Base-by-base conservation (phyloP, 2,888 invertebrate species). In the Melinaea marsaeus region DNA sequence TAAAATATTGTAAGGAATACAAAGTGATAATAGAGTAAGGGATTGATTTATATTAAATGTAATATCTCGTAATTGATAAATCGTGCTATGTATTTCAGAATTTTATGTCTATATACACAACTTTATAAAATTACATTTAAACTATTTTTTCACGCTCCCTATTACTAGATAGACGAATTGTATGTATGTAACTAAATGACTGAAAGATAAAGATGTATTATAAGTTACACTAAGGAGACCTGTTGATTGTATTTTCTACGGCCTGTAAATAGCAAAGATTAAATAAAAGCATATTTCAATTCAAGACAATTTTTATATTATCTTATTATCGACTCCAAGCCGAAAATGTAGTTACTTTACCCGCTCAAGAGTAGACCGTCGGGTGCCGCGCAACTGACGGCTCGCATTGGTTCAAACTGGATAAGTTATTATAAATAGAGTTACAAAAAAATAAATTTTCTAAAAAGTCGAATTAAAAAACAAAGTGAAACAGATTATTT, bases 1-100 rank as follows among this genome's bases (percentile, higher is more conserved):
- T 22, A 76, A 81, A 76, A 76, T 83, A 84, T 76, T 72, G 74
- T 80, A 86, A 82, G 80, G 77, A 86, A 88, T 85, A 82, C 86
- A 88, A 85, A 88, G 90, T 90, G 90, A 90, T 90, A 90, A 79
- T 90, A 90, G 90, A 76, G 76, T 90, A 90, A 89, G 89, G 74
- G 76, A 83, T 85, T 81, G 77, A 79, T 75, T 79, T 79, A 78
- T 78, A 78, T 76, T 81, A 80, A 78, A 79, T 76, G 74, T 66
- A 70, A 62, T 69, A 69, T 75, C 77, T 82, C 79, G 79, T 84
- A 79, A 80, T 79, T 82, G 77, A 75, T 75, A 74, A 77, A 79
- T 78, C 80, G 80, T 82, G 80, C 85, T 86, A 79, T 79, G 79
- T 78, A 83, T 77, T 83, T 79, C 79, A 79, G 75, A 80, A 78